These are phyloP conservation scores for Rousettus madagascariensis DNA, from an alignment of 2,797 vertebrate species.

Conservation along the genomic window DNA sequence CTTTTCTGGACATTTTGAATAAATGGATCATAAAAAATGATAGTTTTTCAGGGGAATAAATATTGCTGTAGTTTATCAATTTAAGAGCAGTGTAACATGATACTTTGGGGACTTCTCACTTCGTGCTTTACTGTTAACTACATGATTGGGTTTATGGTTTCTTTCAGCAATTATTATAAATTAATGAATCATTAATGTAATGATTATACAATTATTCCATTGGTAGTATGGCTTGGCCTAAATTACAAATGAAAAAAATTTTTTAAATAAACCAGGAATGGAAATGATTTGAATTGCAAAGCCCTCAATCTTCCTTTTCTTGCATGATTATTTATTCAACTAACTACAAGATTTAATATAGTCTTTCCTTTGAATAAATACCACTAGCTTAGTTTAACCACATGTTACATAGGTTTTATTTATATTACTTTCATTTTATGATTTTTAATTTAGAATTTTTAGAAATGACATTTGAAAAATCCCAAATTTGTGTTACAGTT, in stretches of 20 bases:
- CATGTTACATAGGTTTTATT: not conserved
- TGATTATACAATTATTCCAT: not conserved
- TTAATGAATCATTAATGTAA: not conserved
- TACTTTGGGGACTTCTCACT: slow-evolving; percentile 37
- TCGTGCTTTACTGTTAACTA: not conserved
- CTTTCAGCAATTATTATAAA: slow-evolving; percentile 16
- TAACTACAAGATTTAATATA: not conserved
- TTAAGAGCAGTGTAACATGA: not conserved
- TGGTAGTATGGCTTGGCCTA: not conserved
- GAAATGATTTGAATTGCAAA: not conserved
- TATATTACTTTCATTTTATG: slow-evolving; percentile 20
- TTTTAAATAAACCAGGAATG: not conserved
- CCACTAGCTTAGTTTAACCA: not conserved
- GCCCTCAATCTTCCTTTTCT: not conserved
- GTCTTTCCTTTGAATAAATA: not conserved
- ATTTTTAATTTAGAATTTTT: slow-evolving; percentile 27
- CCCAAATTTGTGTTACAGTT: not conserved
- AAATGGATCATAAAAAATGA: not conserved
- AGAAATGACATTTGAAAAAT: slow-evolving; percentile 19
- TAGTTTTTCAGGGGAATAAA: slow-evolving; percentile 3
- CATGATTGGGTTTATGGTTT: not conserved
- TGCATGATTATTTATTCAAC: not conserved
- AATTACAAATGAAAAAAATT: not conserved
- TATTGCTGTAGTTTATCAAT: not conserved
- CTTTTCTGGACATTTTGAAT: not conserved